Base-by-base conservation (phyloP, 2,113 vertebrate species). In the Bubo scandiacus region DNA sequence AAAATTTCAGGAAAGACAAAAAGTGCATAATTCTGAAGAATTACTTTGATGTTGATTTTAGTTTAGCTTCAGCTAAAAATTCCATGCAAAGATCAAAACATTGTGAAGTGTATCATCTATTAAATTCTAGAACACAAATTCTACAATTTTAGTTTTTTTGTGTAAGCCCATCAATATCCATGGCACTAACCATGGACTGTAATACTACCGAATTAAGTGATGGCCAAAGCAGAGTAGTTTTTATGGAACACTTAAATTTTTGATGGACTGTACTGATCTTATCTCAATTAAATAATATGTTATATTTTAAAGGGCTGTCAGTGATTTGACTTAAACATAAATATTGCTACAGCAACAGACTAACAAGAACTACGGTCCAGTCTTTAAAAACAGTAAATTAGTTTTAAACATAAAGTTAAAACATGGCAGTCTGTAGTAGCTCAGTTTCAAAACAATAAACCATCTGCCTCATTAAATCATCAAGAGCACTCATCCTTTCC, bases 401-500 rank as follows among this genome's bases (percentile, higher is more conserved):
- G 11, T 74, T 86, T 90, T 36, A 78, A 93, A 73, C 25, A 36
- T 36, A 12, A 74, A 88, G 40, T 68, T 91, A 83, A 88, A 91
- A 78, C 52, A 75, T 6, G 11, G 26, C 43, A 72, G 78, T 49
- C 62, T 75, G 30, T n/a, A 81, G 71, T n/a, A 77, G 63, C 21
- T 95, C 65, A 29, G 57, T 88, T 87, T 81, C 72, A 83, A 93
- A 95, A 91, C 59, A 95, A 78, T 96, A 94, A 95, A 85, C 94
- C 62, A 93, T 92, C 86, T 97, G 90, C 70, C 81, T 95, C 83
- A 89, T 96, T 96, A 92, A 97, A 93, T 78, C 90, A 90, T 83
- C 74, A 79, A 88, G 32, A 81, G 57, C 66, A 70, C 81, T 92
- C 77, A 94, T 91, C 61, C 88, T 88, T 95, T 42, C 62, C 80